Conservation (phyloP, 1,140 invertebrate genomes). For the Steinernema khuongi region DNA sequence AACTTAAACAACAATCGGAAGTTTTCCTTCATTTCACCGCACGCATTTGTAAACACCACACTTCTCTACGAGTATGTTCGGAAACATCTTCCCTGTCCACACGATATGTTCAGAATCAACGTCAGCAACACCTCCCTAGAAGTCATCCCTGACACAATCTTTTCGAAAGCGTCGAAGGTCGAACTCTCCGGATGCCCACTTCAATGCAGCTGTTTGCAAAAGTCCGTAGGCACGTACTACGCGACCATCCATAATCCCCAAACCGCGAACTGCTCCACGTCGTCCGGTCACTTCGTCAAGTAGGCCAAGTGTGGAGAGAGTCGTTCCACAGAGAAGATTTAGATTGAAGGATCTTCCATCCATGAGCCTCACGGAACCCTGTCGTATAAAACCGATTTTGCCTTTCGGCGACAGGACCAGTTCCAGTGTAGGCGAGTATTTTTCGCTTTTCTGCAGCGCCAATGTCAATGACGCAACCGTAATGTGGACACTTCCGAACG, state of each 20-base stretch:
- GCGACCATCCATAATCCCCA: background rate
- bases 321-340: background rate
- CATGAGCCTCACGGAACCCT: background rate
- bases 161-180: background rate
- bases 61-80: background rate
- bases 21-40: background rate
- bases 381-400: background rate
- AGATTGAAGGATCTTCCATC: background rate
- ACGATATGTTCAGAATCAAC: background rate
- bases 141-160: background rate
- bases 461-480: background rate
- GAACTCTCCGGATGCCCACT: background rate
- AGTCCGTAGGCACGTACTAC: background rate
- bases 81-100: background rate
- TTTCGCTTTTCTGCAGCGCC: constrained; percentile 7
- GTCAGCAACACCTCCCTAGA: background rate
- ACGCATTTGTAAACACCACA: constrained; percentile 1
- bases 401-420: background rate
- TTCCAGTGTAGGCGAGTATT: constrained; percentile 1
- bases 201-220: background rate
- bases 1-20: background rate
- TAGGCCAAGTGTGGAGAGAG: background rate
- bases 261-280: background rate
- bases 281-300: background rate
- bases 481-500: background rate